phyloP scores from a whole-genome alignment of 2,113 vertebrate genomes.

The human (Homo sapiens) region GRCh38 chr14:78328501-78329000 shows the following conservation, averaged over 20 bases:
- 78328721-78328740: not conserved
- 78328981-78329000: not conserved
- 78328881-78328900: not conserved
- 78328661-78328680: not conserved
- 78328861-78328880: not conserved
- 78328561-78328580: slow-evolving; percentile 39
- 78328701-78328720: not conserved
- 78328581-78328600: slow-evolving; percentile 18
- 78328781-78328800: not conserved
- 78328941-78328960: not conserved
- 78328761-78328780: not conserved
- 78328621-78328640: not conserved
- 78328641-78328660: not conserved
- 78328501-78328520: not conserved
- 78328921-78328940: not conserved
- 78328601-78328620: not conserved
- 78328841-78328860: not conserved
- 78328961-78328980: not conserved
- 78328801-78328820: not conserved
- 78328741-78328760: not conserved
- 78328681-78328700: not conserved
- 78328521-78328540: not conserved
- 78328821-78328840: not conserved
- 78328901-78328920: not conserved
- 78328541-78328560: not conserved